phyloP scores from a whole-genome alignment of 2,888 invertebrate genomes.

The Dryococelus australis region DNA sequence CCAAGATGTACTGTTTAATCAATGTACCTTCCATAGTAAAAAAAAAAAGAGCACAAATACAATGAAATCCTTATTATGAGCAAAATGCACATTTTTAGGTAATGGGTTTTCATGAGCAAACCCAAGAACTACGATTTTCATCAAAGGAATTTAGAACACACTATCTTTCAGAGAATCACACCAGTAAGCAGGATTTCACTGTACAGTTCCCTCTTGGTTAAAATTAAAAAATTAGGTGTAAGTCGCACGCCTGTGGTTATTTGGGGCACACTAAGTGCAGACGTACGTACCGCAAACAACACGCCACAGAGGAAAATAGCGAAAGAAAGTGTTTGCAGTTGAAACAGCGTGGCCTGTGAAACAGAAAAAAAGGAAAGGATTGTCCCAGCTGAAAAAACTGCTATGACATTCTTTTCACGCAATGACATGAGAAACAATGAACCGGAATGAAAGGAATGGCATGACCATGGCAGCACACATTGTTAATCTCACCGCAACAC shows the following conservation, averaged over 20 bases:
- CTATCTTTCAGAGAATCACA: not conserved
- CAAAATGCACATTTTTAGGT: not conserved
- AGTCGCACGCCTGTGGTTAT: not conserved
- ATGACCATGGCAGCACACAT: not conserved
- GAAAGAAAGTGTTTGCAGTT: slow-evolving; percentile 23
- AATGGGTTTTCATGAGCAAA: not conserved
- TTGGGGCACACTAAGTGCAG: not conserved
- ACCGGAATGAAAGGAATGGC: not conserved
- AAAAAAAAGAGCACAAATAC: not conserved
- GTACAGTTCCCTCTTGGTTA: not conserved
- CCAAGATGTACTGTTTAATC: not conserved
- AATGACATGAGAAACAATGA: not conserved
- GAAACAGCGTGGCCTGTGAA: slow-evolving; percentile 22
- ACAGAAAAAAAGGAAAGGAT: not conserved
- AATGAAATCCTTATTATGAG: not conserved
- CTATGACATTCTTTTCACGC: not conserved
- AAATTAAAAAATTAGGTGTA: not conserved
- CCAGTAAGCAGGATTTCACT: not conserved
- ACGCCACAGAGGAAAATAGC: slow-evolving; percentile 26
- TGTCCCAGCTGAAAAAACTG: not conserved
- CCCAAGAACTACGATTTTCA: not conserved
- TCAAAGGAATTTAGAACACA: not conserved
- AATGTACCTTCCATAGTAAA: not conserved
- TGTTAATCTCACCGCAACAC: not conserved
- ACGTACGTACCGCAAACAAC: slow-evolving; percentile 24